Conservation (phyloP, 2,888 invertebrate species). For the Conops quadrifasciatus region DNA sequence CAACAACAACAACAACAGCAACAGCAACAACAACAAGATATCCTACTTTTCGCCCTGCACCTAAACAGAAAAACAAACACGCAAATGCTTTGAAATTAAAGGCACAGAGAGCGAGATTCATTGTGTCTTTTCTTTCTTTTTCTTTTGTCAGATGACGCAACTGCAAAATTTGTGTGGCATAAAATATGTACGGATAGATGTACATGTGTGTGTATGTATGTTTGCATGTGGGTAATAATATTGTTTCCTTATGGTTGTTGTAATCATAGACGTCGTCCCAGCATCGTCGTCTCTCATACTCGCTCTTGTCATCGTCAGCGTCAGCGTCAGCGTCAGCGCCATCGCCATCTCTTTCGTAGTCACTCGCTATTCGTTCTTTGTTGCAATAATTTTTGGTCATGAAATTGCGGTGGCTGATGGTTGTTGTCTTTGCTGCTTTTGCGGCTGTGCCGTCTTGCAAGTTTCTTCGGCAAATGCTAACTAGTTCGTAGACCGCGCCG, state of each 20-base stretch:
- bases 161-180: conserved; percentile 54
- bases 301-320: conserved; percentile 3
- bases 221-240: too few species aligned
- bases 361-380: background rate
- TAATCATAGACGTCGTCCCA: too few species aligned
- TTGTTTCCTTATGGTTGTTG: conserved; percentile 19
- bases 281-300: background rate
- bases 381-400: conserved; percentile 22
- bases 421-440: background rate
- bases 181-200: conserved; percentile 40
- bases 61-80: too few species aligned
- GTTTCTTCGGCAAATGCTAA: background rate
- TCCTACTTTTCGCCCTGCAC: too few species aligned
- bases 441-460: background rate
- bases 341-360: background rate
- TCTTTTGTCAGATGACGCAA: conserved; percentile 51
- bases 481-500: background rate
- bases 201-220: too few species aligned
- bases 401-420: conserved; percentile 24
- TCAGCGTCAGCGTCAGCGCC: background rate
- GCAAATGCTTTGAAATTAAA: too few species aligned
- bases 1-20: too few species aligned
- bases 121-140: too few species aligned
- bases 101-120: too few species aligned
- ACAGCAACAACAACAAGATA: too few species aligned